Conservation (phyloP, 2,797 vertebrate genomes). For the Holocentrus rufus region DNA sequence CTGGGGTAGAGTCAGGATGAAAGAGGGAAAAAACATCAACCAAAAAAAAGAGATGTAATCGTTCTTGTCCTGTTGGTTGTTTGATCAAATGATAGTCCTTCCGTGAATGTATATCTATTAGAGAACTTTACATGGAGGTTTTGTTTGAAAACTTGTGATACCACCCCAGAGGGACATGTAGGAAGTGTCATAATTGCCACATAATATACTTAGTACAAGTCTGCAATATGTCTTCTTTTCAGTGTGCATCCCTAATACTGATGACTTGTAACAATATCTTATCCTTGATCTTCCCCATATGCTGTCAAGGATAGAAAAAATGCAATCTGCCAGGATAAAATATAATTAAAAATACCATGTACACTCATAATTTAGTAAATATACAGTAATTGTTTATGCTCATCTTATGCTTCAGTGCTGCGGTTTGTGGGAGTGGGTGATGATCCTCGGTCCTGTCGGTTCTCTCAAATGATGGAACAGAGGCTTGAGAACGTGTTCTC, state of each 20-base stretch:
- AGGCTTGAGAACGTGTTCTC: constrained; percentile 92
- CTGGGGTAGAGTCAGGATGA: constrained; percentile 38
- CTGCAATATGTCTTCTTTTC: no score
- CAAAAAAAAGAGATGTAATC: constrained; percentile 34
- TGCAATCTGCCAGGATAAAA: not conserved
- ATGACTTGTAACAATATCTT: no score
- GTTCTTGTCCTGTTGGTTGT: constrained; percentile 35
- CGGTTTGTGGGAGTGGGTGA: constrained; percentile 92
- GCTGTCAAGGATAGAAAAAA: not conserved
- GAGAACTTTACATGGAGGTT: not conserved
- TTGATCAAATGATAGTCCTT: not conserved
- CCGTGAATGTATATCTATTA: not conserved
- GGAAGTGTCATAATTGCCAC: not conserved
- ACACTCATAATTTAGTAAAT: no score
- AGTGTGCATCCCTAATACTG: no score
- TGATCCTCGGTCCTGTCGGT: constrained; percentile 92
- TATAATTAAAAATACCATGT: not conserved
- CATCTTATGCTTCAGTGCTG: constrained; percentile 83
- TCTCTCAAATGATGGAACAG: constrained; percentile 95
- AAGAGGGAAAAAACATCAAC: constrained; percentile 39
- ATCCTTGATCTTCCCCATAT: not conserved
- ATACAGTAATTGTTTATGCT: not conserved
- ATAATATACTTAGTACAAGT: no score
- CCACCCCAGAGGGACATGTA: not conserved
- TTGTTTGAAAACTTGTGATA: constrained; percentile 13